phyloP scores from a whole-genome alignment of 2,888 invertebrate genomes.

The Ophioninae sp. region DNA sequence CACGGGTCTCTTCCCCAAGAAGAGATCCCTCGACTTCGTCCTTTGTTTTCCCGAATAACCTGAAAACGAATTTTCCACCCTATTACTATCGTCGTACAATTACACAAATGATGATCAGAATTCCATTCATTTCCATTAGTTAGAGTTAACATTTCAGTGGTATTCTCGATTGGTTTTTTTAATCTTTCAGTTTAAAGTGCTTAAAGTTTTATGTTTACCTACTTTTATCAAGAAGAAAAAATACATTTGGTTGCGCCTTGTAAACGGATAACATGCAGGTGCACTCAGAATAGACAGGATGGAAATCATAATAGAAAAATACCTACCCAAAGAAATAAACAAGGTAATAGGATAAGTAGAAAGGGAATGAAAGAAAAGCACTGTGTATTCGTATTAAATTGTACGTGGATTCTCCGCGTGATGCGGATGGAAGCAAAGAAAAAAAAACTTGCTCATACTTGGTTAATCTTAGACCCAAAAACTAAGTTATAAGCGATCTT shows the following conservation, averaged over 20 bases:
- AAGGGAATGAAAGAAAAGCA: not conserved
- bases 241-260: constrained; percentile 37
- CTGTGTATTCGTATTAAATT: not conserved
- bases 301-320: not conserved
- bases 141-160: constrained; percentile 16
- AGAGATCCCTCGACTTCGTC: constrained; percentile 80
- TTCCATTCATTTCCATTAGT: too few relatives aligned
- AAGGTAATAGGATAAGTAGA: not conserved
- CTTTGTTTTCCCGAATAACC: constrained; percentile 80
- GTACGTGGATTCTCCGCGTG: not conserved
- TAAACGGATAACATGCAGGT: constrained; percentile 42
- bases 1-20: constrained; percentile 78
- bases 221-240: constrained; percentile 32
- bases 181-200: constrained; percentile 8
- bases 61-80: constrained; percentile 65
- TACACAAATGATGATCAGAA: not conserved
- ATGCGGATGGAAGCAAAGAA: not conserved
- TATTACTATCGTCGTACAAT: not conserved
- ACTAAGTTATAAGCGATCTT: not conserved
- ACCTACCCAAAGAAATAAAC: constrained; percentile 7
- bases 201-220: constrained; percentile 50
- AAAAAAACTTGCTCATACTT: not conserved
- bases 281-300: constrained; percentile 14
- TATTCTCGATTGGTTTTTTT: not conserved
- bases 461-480: not conserved